Base-by-base conservation (phyloP, 2,888 invertebrate genomes). In the Scaptomyza caliginosa region DNA sequence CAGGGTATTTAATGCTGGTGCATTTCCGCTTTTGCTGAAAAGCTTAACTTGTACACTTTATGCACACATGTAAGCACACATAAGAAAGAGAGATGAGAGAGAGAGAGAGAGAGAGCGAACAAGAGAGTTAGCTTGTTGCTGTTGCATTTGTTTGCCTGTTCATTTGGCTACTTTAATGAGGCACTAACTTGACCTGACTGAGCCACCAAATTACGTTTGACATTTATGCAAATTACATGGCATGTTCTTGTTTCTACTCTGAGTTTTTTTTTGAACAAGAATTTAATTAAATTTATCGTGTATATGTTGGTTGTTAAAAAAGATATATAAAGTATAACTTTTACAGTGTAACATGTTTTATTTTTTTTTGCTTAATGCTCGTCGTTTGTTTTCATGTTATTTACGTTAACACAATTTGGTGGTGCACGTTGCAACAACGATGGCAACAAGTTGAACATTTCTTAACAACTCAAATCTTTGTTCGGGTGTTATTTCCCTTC, bases 141-240 rank as follows among this genome's bases (percentile, higher is more conserved):
- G 32, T 26, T 72, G 38, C 43, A 56, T 48, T 48, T 55, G 43
- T 34, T 52, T 39, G 21, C 32, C 40, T 58, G 24, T 64, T 64
- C 50, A 51, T 67, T 59, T 74, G 64, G 62, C 34, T 39, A 42
- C 71, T 66, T 60, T 79, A 79, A 85, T 79, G 70, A 85, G 86
- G 43, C 51, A 28, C 51, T 23, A 71, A 67, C 46, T 62, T 51
- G 65, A 54, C 55, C 78, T 49, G 74, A 34, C 72, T 57, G 67
- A 64, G 60, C 74, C 74, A 64, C 49, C 67, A 67, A 68, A 67
- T 50, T 67, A 49, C 60, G 46, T 73, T 67, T 66, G 62, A 69
- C 67, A 84, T 60, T 55, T 77, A 59, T 58, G 39, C 62, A 79
- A 83, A 81, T 65, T 55, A 67, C 51, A 34, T 59, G 38, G 26